phyloP scores from a whole-genome alignment of 1,140 invertebrate genomes.

The Brachionus paranguensis region DNA sequence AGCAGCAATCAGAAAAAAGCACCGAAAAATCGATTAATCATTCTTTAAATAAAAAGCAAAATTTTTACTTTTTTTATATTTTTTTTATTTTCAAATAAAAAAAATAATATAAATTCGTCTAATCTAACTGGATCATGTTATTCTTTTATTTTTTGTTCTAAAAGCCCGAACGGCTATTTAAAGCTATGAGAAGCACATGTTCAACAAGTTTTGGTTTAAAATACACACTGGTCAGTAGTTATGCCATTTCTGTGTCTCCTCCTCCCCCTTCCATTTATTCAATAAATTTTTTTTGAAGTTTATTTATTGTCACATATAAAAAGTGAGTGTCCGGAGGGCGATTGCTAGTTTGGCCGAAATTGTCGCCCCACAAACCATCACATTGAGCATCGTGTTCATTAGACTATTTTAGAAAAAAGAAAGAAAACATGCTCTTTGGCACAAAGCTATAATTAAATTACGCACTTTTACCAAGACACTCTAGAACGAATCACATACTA shows the following conservation, averaged over 20 bases:
- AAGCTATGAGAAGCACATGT: neutral
- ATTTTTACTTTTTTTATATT: neutral
- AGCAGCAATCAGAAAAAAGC: conserved; percentile 32
- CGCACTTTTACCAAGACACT: conserved; percentile 28
- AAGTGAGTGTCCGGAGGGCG: neutral
- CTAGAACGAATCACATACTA: neutral
- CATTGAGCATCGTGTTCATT: conserved; percentile 11
- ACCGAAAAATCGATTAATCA: conserved; percentile 39
- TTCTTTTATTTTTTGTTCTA: neutral
- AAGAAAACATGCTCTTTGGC: neutral
- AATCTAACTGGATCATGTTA: conserved; percentile 36
- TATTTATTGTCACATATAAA: neutral
- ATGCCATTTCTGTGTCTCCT: too few species aligned
- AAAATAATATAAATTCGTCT: neutral
- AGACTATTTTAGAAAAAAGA: neutral
- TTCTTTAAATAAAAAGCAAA: neutral
- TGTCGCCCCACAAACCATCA: neutral
- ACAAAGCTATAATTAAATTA: conserved; percentile 25
- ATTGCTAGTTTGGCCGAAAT: neutral
- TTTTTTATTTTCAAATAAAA: neutral
- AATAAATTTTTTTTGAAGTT: neutral
- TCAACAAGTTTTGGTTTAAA: neutral
- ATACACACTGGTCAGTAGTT: too few species aligned
- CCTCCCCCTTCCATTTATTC: neutral
- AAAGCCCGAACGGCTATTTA: neutral